A percentile compares a stretch with the other conserved stretches of the same genome.
Evolutionary conservation across 2,113 vertebrate species (phyloP).

Genomic region (Chrysochloris asiatica): DNA sequence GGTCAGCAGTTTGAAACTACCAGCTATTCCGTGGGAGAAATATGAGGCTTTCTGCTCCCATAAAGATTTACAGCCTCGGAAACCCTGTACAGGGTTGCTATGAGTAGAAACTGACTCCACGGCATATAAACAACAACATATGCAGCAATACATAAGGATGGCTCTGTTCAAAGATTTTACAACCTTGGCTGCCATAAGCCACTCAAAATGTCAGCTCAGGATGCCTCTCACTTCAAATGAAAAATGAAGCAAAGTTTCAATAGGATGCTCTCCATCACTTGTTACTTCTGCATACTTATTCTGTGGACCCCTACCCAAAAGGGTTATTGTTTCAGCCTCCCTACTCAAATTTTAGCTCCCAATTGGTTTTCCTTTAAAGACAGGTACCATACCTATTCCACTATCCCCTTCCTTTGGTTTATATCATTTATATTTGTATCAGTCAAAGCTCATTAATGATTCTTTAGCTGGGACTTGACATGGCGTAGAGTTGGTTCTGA

Average conservation of each 20-base stretch:
- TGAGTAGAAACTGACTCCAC: too few relatives aligned
- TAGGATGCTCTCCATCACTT: background rate
- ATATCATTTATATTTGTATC: background rate
- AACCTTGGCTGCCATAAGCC: background rate
- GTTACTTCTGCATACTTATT: background rate
- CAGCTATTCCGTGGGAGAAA: too few relatives aligned
- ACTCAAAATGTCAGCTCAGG: background rate
- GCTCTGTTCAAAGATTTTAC: too few relatives aligned
- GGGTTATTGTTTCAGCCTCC: background rate
- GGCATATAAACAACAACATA: too few relatives aligned
- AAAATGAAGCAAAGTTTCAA: background rate
- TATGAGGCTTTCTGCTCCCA: too few relatives aligned
- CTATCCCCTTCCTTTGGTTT: background rate
- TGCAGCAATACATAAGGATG: too few relatives aligned
- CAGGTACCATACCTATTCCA: accelerated
- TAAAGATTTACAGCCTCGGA: too few relatives aligned
- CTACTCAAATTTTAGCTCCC: background rate
- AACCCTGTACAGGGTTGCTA: too few relatives aligned
- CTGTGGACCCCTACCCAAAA: background rate
- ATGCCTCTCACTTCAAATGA: background rate
- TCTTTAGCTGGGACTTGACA: too few relatives aligned
- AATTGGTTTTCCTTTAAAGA: background rate
- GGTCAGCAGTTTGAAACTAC: too few relatives aligned
- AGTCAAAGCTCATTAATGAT: background rate
- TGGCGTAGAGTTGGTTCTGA: too few relatives aligned